Conservation (phyloP, 2,888 invertebrate genomes). For the Torymus texanus region DNA sequence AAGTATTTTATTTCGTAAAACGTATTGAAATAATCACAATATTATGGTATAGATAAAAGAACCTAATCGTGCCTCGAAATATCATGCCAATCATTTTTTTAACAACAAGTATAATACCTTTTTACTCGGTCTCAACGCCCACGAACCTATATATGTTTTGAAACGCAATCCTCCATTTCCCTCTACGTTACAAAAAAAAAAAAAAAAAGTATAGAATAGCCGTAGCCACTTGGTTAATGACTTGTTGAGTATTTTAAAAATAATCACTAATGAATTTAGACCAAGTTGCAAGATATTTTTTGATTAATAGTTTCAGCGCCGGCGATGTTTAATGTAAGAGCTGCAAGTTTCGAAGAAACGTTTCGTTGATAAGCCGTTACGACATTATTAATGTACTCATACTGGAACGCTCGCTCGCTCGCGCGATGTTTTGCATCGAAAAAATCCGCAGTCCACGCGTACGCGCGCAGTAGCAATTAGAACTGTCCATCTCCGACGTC, state of each 20-base stretch:
- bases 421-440: neutral
- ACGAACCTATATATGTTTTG: no score
- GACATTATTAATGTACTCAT: constrained; percentile 40
- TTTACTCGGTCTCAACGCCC: no score
- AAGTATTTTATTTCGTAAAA: no score
- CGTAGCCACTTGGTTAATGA: constrained; percentile 29
- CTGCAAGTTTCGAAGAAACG: constrained; percentile 21
- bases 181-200: neutral
- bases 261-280: constrained; percentile 33
- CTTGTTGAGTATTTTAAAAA: constrained; percentile 10
- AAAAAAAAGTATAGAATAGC: constrained; percentile 13
- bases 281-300: constrained; percentile 45
- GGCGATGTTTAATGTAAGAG: constrained; percentile 35
- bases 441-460: neutral
- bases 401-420: neutral
- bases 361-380: constrained; percentile 39
- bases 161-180: no score
- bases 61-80: no score
- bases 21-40: no score
- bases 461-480: neutral
- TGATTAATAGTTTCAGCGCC: constrained; percentile 42
- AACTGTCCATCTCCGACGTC: constrained; percentile 37
- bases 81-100: no score
- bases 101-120: no score
- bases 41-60: no score